Evolutionary conservation across 2,113 vertebrate species (phyloP).

Genomic region (Beaufortia kweichowensis): DNA sequence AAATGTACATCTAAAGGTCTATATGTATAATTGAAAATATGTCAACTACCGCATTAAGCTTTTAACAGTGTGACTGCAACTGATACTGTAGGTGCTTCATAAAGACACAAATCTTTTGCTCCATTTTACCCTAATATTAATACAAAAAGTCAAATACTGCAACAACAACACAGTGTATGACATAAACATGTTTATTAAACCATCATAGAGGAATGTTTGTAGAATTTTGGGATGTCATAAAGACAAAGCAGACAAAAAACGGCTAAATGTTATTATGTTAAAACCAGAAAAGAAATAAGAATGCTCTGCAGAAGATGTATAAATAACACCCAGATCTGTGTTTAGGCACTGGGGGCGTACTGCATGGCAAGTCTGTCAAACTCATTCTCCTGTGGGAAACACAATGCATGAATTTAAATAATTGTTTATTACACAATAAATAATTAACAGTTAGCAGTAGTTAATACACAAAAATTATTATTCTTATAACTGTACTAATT

Average conservation of each 20-base stretch:
- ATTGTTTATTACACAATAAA: not conserved
- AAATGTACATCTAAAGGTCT: too few species aligned
- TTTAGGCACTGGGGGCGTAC: conserved; percentile 78
- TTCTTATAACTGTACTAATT: not conserved
- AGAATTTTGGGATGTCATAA: conserved; percentile 2
- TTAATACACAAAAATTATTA: not conserved
- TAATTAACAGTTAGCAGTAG: not conserved
- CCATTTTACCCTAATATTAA: not conserved
- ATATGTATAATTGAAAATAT: too few species aligned
- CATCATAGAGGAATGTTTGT: conserved; percentile 39
- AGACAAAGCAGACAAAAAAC: not conserved
- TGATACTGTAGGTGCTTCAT: too few species aligned
- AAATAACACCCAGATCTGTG: not conserved
- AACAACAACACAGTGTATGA: not conserved
- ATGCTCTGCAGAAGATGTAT: not conserved
- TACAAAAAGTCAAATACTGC: not conserved
- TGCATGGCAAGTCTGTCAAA: conserved; percentile 90
- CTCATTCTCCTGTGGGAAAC: conserved; percentile 84
- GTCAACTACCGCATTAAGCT: too few species aligned
- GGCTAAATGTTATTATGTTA: not conserved
- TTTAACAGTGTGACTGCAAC: too few species aligned
- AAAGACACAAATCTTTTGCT: not conserved
- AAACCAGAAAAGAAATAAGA: not conserved
- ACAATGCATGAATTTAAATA: not conserved
- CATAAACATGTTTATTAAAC: conserved; percentile 40